Percentiles rank a stretch among this genome's conserved stretches.
phyloP scores from a whole-genome alignment of 30 jellyfish, hydroid and myxozoan species.

The Turritopsis dohrnii region DNA sequence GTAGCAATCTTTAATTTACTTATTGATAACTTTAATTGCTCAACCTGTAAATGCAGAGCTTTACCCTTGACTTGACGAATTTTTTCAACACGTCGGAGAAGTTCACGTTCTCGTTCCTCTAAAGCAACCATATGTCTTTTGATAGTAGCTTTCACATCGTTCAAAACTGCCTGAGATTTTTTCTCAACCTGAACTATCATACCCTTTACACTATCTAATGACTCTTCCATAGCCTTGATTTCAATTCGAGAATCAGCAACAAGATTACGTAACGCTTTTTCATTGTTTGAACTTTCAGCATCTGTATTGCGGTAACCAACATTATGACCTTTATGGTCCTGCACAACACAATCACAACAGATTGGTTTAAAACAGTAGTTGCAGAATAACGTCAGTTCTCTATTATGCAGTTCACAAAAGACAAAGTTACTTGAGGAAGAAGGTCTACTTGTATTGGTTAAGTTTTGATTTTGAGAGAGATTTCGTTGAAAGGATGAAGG shows the following conservation, averaged over 20 bases:
- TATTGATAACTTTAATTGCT: slow-evolving; percentile 45
- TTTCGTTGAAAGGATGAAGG: slow-evolving; percentile 13
- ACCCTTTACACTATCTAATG: slow-evolving; percentile 44
- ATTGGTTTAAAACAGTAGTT: slow-evolving; percentile 62
- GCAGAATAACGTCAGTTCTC: slow-evolving; percentile 60
- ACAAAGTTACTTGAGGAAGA: slow-evolving; percentile 4
- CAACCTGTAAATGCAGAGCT: slow-evolving; percentile 62
- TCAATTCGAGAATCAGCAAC: slow-evolving; percentile 64
- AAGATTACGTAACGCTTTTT: slow-evolving; percentile 39
- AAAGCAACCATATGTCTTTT: slow-evolving; percentile 89
- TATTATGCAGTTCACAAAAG: slow-evolving; percentile 79
- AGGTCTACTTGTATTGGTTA: slow-evolving; percentile 31
- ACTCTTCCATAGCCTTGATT: slow-evolving; percentile 82
- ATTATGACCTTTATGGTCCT: slow-evolving; percentile 75
- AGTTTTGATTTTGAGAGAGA: slow-evolving; percentile 25
- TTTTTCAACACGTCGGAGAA: slow-evolving; percentile 78
- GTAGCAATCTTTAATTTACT: slow-evolving; percentile 41
- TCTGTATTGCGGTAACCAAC: slow-evolving; percentile 13
- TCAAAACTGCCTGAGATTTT: slow-evolving; percentile 54
- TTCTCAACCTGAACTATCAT: slow-evolving; percentile 83
- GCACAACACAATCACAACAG: slow-evolving; percentile 79
- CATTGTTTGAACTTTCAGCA: slow-evolving; percentile 37
- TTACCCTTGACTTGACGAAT: slow-evolving; percentile 89
- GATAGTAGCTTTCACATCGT: slow-evolving; percentile 80
- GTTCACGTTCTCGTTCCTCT: slow-evolving; percentile 90